Percentiles rank a stretch among this genome's conserved stretches.
Evolutionary conservation across 2,797 vertebrate genomes (phyloP).

Genomic region (Percopsis omiscomaycus): DNA sequence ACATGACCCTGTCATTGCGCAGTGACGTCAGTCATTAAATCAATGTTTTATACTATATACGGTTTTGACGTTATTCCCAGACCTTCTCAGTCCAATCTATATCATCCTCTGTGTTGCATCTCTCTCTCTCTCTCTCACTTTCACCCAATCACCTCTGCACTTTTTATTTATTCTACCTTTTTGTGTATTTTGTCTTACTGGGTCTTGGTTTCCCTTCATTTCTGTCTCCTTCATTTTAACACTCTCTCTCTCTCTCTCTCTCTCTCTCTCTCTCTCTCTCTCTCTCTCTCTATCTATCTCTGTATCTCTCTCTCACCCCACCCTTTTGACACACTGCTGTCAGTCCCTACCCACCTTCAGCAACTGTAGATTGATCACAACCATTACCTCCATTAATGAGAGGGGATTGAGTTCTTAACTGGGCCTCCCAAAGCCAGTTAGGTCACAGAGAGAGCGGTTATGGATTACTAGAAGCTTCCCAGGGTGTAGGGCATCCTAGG

Average conservation of each 20-base stretch:
- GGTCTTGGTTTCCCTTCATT: too few species aligned
- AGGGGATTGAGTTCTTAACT: conserved; percentile 75
- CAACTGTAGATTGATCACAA: conserved; percentile 75
- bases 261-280: conserved; percentile 6
- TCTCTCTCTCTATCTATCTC: conserved; percentile 6
- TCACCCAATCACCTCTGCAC: too few species aligned
- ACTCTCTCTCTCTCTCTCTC: conserved; percentile 5
- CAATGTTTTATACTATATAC: too few species aligned
- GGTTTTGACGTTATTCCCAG: too few species aligned
- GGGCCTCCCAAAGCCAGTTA: conserved; percentile 61
- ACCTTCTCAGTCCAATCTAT: too few species aligned
- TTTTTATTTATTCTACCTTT: too few species aligned
- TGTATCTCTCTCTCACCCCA: neutral
- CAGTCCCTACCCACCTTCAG: conserved; percentile 40
- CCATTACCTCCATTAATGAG: conserved; percentile 80
- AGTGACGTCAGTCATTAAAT: too few species aligned
- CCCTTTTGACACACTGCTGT: conserved; percentile 28
- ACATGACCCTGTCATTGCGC: too few species aligned
- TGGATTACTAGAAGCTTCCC: conserved; percentile 67
- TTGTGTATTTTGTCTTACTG: too few species aligned
- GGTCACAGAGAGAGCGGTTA: conserved; percentile 68
- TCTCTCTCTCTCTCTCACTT: too few species aligned
- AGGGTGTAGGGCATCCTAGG: conserved; percentile 50
- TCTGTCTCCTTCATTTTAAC: conserved; percentile 34
- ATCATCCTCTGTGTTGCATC: too few species aligned